Conservation (phyloP, 2,113 vertebrate genomes). For the Notechis scutatus region DNA sequence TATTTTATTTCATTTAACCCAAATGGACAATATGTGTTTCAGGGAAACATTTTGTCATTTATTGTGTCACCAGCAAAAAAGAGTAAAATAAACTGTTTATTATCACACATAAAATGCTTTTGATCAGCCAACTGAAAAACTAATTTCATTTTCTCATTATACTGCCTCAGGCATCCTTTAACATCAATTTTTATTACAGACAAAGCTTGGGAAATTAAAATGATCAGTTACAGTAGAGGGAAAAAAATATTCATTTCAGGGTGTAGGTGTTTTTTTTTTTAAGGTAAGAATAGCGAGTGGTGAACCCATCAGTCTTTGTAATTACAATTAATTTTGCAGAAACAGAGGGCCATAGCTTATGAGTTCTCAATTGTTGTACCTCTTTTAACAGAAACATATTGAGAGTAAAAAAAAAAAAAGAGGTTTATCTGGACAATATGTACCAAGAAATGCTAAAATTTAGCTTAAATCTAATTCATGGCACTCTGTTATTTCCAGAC, state of each 20-base stretch:
- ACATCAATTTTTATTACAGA: conserved; percentile 96
- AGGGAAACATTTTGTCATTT: conserved; percentile 74
- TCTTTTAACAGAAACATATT: conserved; percentile 37
- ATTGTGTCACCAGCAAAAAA: conserved; percentile 77
- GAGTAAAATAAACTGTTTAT: conserved; percentile 97
- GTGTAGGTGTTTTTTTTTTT: conserved; percentile 31
- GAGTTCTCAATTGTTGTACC: conserved; percentile 38
- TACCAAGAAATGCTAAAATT: background rate
- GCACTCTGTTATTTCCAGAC: background rate
- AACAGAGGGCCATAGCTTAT: conserved; percentile 33
- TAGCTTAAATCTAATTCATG: background rate
- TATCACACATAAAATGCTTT: conserved; percentile 98
- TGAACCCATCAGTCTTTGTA: conserved; percentile 68
- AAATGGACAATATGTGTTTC: conserved; percentile 63
- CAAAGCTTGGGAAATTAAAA: conserved; percentile 94
- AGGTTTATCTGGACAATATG: background rate
- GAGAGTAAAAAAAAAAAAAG: background rate
- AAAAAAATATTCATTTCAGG: conserved; percentile 76
- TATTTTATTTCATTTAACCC: conserved; percentile 2
- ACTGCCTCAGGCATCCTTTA: conserved; percentile 88
- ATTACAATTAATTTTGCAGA: conserved; percentile 66
- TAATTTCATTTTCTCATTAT: conserved; percentile 99
- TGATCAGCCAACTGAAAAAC: conserved; percentile 99
- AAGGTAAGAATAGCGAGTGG: conserved; percentile 70
- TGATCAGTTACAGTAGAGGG: conserved; percentile 75